These are phyloP conservation scores for Hololepta plana DNA, from an alignment of 2,888 invertebrate genomes.

Conservation along the genomic window DNA sequence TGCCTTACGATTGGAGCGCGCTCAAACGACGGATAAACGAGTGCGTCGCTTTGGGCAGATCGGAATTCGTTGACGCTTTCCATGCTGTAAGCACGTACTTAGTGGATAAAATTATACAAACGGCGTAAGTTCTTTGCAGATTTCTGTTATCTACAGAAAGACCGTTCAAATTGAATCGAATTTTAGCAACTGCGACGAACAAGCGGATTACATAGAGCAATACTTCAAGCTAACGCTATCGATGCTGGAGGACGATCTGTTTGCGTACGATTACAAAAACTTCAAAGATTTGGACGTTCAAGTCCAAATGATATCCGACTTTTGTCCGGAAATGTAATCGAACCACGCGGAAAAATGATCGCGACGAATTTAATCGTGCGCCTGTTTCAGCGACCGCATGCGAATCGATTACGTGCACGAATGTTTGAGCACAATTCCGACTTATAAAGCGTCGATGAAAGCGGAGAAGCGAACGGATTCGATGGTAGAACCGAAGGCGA, in stretches of 20 bases:
- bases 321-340: constrained; percentile 16
- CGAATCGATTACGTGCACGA: constrained; percentile 20
- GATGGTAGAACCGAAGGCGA: not conserved
- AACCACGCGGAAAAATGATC: not conserved
- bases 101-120: constrained; percentile 19
- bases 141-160: not conserved
- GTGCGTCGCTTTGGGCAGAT: constrained; percentile 17
- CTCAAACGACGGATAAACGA: constrained; percentile 16
- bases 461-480: not conserved
- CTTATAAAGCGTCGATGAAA: constrained; percentile 5
- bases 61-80: constrained; percentile 20
- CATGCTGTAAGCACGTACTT: constrained; percentile 19
- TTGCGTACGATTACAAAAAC: constrained; percentile 24
- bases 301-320: constrained; percentile 20
- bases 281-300: constrained; percentile 19
- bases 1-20: constrained; percentile 12
- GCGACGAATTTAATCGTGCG: constrained; percentile 4
- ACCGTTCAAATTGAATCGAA: too few relatives aligned
- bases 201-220: constrained; percentile 19
- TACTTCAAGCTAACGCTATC: constrained; percentile 20
- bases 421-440: constrained; percentile 17
- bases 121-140: constrained; percentile 15
- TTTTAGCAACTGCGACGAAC: too few relatives aligned
- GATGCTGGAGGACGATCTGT: constrained; percentile 23
- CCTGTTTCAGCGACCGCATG: constrained; percentile 18